Conservation (phyloP, 2,888 invertebrate genomes). For the Conops quadrifasciatus region DNA sequence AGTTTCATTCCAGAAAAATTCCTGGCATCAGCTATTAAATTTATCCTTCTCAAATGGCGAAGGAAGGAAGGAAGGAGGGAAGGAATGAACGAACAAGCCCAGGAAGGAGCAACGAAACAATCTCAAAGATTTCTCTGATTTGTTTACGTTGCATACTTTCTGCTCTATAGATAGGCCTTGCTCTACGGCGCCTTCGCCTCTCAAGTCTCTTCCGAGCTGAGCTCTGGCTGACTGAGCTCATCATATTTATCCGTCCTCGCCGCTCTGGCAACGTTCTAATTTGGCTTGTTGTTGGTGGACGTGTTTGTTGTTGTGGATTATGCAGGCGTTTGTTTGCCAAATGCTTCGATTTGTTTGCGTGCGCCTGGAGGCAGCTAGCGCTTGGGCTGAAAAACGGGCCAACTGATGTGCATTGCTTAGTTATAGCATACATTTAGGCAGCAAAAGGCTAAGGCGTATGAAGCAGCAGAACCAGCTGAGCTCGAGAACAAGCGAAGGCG, state of each 20-base stretch:
- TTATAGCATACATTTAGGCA: constrained; percentile 20
- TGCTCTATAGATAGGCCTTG: background rate
- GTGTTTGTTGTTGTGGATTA: constrained; percentile 8
- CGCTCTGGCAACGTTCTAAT: constrained; percentile 18
- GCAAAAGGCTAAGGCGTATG: background rate
- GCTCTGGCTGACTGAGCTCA: background rate
- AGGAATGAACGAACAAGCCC: too few species aligned
- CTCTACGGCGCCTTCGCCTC: background rate
- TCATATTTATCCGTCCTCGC: background rate
- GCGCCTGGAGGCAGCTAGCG: constrained; percentile 15
- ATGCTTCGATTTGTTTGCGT: constrained; percentile 24
- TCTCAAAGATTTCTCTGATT: background rate
- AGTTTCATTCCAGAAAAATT: too few species aligned
- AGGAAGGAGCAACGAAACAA: too few species aligned
- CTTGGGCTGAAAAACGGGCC: constrained; percentile 32
- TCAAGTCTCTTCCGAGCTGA: background rate
- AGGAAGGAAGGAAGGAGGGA: too few species aligned
- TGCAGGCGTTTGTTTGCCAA: constrained; percentile 18
- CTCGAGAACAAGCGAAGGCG: background rate
- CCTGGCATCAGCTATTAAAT: too few species aligned
- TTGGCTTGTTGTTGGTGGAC: background rate
- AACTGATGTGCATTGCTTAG: constrained; percentile 7
- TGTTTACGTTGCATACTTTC: constrained; percentile 4
- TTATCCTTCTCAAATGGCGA: too few species aligned
- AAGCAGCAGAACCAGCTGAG: background rate